Base-by-base conservation (phyloP, 2,113 vertebrate species). In the Eupsittula cactorum region DNA sequence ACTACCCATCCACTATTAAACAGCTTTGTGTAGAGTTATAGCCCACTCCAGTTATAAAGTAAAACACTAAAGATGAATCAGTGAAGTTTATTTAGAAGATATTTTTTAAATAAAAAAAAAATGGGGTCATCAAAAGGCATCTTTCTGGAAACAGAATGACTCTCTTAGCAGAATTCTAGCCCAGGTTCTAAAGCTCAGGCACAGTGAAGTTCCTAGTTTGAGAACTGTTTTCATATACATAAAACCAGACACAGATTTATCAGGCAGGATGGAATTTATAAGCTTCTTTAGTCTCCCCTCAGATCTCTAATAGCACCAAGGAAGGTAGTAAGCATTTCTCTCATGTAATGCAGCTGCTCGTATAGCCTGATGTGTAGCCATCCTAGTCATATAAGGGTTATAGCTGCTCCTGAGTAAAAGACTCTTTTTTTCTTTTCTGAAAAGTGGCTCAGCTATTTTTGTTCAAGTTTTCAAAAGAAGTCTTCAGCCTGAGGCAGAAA, bases 371-470 rank as follows among this genome's bases (percentile, higher is more conserved):
- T 50, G 50, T 52, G 55, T 15, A 75, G 50, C 28, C 64, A 75
- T 81, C n/a, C 42, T 47, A 91, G 76, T 42, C 71, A 75, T 4
- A 5, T 16, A 86, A 60, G 24, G 28, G 50, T 77, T 96, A 81
- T 23, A 81, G 69, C 52, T 64, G 16, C 16, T 83, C n/a, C 78
- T 55, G 20, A 95, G 42, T 37, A 82, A 59, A 82, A 59, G 6
- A 27, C 16, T 52, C 13, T 44, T 46, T 55, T 86, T 69, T 86
- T 33, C 64, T 83, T 74, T 86, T 75, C 59, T 65, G 57, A 79
- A 82, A 95, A 96, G 44, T 77, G 46, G 33, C 57, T 87, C 68
- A 73, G 91, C 81, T 96, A 95, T 95, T 95, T 95, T 95, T 91
- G 78, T 87, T 85, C 77, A 69, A 92, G 46, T 85, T 89, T 95